Percentiles rank a stretch among this genome's conserved stretches.
Conservation (phyloP, 2,113 vertebrate genomes). For the Bufo bufo region DNA sequence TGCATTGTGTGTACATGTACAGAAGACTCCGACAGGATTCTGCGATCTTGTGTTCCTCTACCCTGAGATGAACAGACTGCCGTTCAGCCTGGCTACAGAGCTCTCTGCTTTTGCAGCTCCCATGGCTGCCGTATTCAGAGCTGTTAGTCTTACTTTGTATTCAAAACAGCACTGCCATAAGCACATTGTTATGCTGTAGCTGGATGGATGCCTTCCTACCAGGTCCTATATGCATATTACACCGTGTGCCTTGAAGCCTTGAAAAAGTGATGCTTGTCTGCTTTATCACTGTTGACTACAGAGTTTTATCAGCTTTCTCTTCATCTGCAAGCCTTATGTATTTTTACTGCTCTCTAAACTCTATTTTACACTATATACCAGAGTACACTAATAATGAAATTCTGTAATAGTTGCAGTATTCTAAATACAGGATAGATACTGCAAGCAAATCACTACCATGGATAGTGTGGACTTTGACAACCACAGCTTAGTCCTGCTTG, state of each 20-base stretch:
- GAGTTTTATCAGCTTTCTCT: background rate
- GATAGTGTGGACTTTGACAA: background rate
- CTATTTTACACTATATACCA: background rate
- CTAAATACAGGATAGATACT: background rate
- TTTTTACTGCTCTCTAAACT: constrained; percentile 8
- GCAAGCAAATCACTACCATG: background rate
- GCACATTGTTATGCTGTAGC: constrained; percentile 53
- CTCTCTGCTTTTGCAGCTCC: constrained; percentile 52
- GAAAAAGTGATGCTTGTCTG: constrained; percentile 2
- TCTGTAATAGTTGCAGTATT: too few species aligned
- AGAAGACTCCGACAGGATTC: background rate
- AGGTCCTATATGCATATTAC: constrained; percentile 40
- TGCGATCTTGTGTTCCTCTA: background rate
- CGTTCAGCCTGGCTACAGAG: constrained; percentile 41
- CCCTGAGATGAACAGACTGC: constrained; percentile 29
- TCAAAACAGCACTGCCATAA: constrained; percentile 43
- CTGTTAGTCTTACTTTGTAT: constrained; percentile 56
- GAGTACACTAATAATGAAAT: background rate
- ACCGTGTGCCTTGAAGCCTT: constrained; percentile 14
- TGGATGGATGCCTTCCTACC: constrained; percentile 41
- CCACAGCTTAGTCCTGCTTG: background rate
- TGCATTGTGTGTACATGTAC: background rate
- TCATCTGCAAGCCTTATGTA: constrained; percentile 17
- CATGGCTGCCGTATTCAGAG: constrained; percentile 34
- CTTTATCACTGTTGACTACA: constrained; percentile 20